phyloP scores from a whole-genome alignment of 2,797 vertebrate genomes.

The Alfaro cultratus region DNA sequence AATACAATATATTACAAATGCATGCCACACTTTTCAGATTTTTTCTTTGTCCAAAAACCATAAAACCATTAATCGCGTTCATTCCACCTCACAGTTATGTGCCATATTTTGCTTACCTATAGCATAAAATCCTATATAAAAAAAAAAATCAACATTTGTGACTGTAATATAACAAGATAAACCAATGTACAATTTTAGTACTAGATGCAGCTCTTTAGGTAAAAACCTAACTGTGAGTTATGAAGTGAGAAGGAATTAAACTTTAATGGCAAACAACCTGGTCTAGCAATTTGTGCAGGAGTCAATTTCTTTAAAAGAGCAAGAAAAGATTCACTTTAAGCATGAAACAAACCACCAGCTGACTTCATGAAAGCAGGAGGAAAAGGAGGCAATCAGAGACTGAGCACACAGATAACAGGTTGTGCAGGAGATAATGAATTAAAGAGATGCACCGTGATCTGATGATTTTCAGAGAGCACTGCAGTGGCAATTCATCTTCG shows the following conservation, averaged over 20 bases:
- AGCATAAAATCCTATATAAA: neutral
- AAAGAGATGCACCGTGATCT: conserved; percentile 51
- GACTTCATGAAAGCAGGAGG: conserved; percentile 5
- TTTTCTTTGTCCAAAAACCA: neutral
- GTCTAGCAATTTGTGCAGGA: neutral
- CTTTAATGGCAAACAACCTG: conserved; percentile 11
- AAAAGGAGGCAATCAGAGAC: neutral
- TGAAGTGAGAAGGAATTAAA: conserved; percentile 28
- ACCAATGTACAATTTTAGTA: neutral
- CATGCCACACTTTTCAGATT: neutral
- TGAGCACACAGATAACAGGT: neutral
- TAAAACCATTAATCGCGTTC: neutral
- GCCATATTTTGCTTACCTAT: neutral
- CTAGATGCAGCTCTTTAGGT: neutral
- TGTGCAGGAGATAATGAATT: conserved; percentile 29
- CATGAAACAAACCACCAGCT: conserved; percentile 14
- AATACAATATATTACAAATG: neutral
- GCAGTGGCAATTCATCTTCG: conserved; percentile 68
- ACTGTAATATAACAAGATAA: neutral
- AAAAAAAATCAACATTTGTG: neutral
- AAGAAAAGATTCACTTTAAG: conserved; percentile 16
- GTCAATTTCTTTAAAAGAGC: conserved; percentile 21
- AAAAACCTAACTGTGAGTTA: conserved; percentile 28
- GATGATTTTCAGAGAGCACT: conserved; percentile 62
- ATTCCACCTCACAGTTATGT: neutral